Evolutionary conservation across 2,888 invertebrate genomes (phyloP).

Genomic region (Drosophila gaucha): DNA sequence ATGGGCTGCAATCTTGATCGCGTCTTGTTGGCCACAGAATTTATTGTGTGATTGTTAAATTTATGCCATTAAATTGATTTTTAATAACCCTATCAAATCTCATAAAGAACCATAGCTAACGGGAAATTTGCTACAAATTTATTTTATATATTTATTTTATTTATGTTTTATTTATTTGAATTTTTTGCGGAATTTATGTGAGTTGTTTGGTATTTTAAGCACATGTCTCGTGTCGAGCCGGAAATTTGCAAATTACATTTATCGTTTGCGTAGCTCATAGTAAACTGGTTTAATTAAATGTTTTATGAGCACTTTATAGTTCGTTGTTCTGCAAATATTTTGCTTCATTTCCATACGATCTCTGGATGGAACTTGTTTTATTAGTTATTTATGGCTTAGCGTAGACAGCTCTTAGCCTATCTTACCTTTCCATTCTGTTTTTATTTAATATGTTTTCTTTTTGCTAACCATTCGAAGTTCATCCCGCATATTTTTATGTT

Average conservation of each 20-base stretch:
- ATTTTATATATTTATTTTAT: neutral
- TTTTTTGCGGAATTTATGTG: neutral
- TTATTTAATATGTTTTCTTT: neutral
- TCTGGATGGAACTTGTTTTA: conserved; percentile 18
- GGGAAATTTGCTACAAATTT: conserved; percentile 23
- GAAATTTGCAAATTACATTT: conserved; percentile 26
- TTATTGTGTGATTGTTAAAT: conserved; percentile 31
- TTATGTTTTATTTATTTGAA: neutral
- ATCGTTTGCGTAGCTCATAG: neutral
- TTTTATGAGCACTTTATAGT: conserved; percentile 11
- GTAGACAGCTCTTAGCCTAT: neutral
- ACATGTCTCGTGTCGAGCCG: neutral
- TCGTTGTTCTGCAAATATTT: conserved; percentile 41
- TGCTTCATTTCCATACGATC: neutral
- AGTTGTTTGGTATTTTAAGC: neutral
- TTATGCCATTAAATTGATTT: conserved; percentile 52
- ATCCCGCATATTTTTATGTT: neutral
- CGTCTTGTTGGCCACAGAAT: conserved; percentile 37
- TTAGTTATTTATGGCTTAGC: neutral
- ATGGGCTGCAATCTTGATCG: conserved; percentile 19
- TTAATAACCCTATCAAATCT: conserved; percentile 18
- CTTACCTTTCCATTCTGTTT: conserved; percentile 4
- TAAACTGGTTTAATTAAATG: conserved; percentile 16
- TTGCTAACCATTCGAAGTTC: neutral
- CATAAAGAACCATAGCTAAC: conserved; percentile 21